These are phyloP conservation scores for Poeciliopsis prolifica DNA, from an alignment of 2,113 vertebrate genomes.

Conservation along the genomic window DNA sequence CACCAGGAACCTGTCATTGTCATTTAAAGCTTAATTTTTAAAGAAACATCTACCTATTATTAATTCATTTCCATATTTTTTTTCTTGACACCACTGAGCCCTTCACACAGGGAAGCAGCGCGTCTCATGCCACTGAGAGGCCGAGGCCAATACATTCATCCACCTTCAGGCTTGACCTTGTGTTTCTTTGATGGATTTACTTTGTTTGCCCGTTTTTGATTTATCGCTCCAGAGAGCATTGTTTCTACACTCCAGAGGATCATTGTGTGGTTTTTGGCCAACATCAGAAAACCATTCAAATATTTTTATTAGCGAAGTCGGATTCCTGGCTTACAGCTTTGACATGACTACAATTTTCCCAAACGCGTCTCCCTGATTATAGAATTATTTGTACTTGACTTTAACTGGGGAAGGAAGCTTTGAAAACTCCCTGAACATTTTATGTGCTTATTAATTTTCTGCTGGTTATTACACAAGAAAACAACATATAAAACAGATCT, in stretches of 20 bases:
- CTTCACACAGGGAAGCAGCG: background rate
- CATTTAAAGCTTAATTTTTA: background rate
- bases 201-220: slow-evolving; percentile 21
- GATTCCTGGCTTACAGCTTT: slow-evolving; percentile 25
- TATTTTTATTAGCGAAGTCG: slow-evolving; percentile 26
- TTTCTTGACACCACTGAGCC: background rate
- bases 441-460: slow-evolving; percentile 5
- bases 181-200: slow-evolving; percentile 19
- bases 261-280: slow-evolving; percentile 50
- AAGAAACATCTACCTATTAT: background rate
- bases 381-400: slow-evolving; percentile 3
- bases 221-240: slow-evolving; percentile 39
- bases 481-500: background rate
- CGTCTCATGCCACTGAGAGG: background rate
- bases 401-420: background rate
- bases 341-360: slow-evolving; percentile 31
- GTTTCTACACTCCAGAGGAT: slow-evolving; percentile 43
- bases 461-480: background rate
- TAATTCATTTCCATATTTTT: background rate
- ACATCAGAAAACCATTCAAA: slow-evolving; percentile 36
- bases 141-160: background rate
- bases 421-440: background rate
- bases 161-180: slow-evolving; percentile 8
- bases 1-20: too few relatives aligned
- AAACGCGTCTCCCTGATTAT: slow-evolving; percentile 8